phyloP scores from a whole-genome alignment of 2,888 invertebrate genomes.

The Tetrapedia diversipes region DNA sequence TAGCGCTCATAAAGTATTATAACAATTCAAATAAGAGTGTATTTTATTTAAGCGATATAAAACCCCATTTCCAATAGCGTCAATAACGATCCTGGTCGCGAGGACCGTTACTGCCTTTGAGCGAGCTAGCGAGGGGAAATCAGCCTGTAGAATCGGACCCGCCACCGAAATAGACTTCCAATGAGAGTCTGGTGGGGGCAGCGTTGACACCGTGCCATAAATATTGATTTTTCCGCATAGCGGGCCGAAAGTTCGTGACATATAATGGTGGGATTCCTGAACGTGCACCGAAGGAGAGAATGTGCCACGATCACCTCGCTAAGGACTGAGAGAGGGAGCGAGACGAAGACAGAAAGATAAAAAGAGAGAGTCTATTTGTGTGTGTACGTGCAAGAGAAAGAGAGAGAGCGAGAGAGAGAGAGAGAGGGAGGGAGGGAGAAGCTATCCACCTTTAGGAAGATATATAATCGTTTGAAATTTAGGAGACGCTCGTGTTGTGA shows the following conservation, averaged over 20 bases:
- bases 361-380: no score
- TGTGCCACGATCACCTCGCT: conserved; percentile 8
- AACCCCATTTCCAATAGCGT: no score
- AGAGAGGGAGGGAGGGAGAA: not conserved
- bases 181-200: conserved; percentile 24
- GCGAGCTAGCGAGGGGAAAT: no score
- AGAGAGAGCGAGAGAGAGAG: no score
- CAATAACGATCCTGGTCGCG: no score
- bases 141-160: conserved; percentile 22
- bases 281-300: not conserved
- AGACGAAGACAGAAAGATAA: not conserved
- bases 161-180: conserved; percentile 50
- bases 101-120: no score
- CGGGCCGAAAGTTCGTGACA: conserved; percentile 43
- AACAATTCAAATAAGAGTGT: no score
- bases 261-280: conserved; percentile 48
- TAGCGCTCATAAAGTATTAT: no score
- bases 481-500: conserved; percentile 73
- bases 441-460: conserved; percentile 56
- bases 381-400: no score
- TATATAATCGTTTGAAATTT: conserved; percentile 73
- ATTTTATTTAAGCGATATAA: no score
- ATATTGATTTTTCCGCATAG: conserved; percentile 66
- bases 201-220: conserved; percentile 54
- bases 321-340: not conserved